Conservation (phyloP, 2,113 vertebrate genomes). For the Colistium nudipinnis region DNA sequence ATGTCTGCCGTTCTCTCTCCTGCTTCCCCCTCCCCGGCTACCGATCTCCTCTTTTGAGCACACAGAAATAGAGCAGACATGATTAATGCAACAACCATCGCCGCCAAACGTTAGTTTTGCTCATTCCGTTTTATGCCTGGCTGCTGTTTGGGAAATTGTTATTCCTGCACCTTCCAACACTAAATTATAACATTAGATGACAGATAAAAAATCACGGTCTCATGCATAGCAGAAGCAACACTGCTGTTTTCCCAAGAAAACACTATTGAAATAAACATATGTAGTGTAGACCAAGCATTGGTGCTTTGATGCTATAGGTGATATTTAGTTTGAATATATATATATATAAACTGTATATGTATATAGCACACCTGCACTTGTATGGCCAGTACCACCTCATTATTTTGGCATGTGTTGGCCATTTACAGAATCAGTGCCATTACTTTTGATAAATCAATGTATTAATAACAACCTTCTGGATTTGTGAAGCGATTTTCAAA, state of each 20-base stretch:
- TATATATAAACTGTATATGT: not conserved
- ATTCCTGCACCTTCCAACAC: conserved; percentile 26
- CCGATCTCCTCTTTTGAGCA: conserved; percentile 40
- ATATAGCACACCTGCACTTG: not conserved
- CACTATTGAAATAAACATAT: not conserved
- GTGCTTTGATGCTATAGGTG: not conserved
- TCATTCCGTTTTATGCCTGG: conserved; percentile 61
- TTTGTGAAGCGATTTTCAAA: too few species aligned
- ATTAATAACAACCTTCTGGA: too few species aligned
- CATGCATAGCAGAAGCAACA: not conserved
- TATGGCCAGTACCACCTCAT: not conserved
- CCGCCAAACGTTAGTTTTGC: conserved; percentile 63
- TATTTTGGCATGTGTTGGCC: not conserved
- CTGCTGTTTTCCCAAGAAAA: not conserved
- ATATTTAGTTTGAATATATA: not conserved
- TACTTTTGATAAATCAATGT: too few species aligned
- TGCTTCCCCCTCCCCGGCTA: conserved; percentile 16
- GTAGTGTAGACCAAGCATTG: not conserved
- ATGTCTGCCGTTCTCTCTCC: conserved; percentile 28
- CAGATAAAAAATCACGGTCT: conserved; percentile 28
- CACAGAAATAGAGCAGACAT: conserved; percentile 69
- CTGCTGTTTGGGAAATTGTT: conserved; percentile 54
- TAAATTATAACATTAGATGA: conserved; percentile 35
- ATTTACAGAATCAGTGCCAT: not conserved
- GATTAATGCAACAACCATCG: conserved; percentile 73